These are phyloP conservation scores for Ophion ventricosus DNA, from an alignment of 2,888 invertebrate species.

Conservation along the genomic window DNA sequence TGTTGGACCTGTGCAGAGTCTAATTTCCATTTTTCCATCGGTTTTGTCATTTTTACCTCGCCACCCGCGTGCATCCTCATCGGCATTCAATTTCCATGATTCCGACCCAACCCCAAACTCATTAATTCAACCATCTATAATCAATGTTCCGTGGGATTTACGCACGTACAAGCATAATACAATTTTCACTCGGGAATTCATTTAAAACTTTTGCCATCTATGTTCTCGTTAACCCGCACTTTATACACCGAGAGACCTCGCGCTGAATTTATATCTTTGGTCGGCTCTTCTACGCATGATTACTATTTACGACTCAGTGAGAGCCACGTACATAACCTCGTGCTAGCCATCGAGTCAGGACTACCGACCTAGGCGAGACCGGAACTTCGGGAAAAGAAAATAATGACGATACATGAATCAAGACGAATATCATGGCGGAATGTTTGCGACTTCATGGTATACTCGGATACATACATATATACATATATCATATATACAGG, in stretches of 20 bases:
- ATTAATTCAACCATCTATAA: constrained; percentile 37
- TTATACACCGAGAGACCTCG: constrained; percentile 28
- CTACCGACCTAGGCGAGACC: constrained; percentile 5
- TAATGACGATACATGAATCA: constrained; percentile 59
- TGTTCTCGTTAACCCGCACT: constrained; percentile 59
- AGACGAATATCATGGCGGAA: constrained; percentile 54
- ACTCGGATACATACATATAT: background rate
- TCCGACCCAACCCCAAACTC: constrained; percentile 6
- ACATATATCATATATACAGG: background rate
- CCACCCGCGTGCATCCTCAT: background rate
- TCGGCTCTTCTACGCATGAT: constrained; percentile 61
- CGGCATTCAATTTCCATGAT: constrained; percentile 35
- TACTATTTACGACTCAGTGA: constrained; percentile 61
- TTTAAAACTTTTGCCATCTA: constrained; percentile 59
- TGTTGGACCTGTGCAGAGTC: background rate
- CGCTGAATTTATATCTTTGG: constrained; percentile 59
- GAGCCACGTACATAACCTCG: constrained; percentile 21
- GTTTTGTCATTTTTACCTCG: background rate
- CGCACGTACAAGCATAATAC: constrained; percentile 35
- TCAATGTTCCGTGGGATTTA: constrained; percentile 37
- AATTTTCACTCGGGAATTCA: constrained; percentile 50
- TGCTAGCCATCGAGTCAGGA: background rate
- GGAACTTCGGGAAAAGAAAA: constrained; percentile 59
- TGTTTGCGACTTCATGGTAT: constrained; percentile 29
- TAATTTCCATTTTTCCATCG: background rate